Evolutionary conservation across 2,113 vertebrate species (phyloP), one percentile per base, ranked within the genome.

Genomic region (Microcebus griseorufus): DNA sequence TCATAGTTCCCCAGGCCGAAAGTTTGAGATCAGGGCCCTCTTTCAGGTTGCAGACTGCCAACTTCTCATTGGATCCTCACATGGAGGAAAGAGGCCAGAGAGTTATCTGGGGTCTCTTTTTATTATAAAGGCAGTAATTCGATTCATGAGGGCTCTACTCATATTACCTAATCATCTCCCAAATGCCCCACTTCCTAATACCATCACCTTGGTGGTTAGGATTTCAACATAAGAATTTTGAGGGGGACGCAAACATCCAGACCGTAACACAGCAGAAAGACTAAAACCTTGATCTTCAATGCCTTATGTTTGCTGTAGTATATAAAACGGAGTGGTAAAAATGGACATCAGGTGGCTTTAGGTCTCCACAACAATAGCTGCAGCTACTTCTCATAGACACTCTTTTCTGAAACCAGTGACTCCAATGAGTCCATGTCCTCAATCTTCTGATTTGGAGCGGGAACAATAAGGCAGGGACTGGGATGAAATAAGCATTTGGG

Each of bases 281-380:
- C 10, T 42, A 10, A 64, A 93, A 42, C 27, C 14, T 76, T 91
- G 42, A 17, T 81, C 55, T 94, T 70, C 55, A 67, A 0, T 91
- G 34, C 34, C 39, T 94, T 89, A 37, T 76, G 45, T 93, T 94
- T 95, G 17, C 78, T 93, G 9, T 67, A 84, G 42, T 83, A 93
- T 84, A 22, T 48, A 81, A 93, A 76, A 37, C 11, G 70, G 16
- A 48, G 32, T 27, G 20, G 22, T 75, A 73, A 86, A 78, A 91
- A 64, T 55, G 20, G 55, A 72, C 6, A 32, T 95, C 37, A 85
- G 60, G 39, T 17, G 8, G 45, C 23, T 93, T 95, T 87, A 32
- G 42, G 48, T 84, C 55, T 93, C 48, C 7, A 72, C 2, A 90
- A 17, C 32, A 75, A 10, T 55, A 70, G 42, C 58, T 84, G 9